These are phyloP conservation scores for Dryas iulia DNA, from an alignment of 1,140 invertebrate species.

Conservation along the genomic window DNA sequence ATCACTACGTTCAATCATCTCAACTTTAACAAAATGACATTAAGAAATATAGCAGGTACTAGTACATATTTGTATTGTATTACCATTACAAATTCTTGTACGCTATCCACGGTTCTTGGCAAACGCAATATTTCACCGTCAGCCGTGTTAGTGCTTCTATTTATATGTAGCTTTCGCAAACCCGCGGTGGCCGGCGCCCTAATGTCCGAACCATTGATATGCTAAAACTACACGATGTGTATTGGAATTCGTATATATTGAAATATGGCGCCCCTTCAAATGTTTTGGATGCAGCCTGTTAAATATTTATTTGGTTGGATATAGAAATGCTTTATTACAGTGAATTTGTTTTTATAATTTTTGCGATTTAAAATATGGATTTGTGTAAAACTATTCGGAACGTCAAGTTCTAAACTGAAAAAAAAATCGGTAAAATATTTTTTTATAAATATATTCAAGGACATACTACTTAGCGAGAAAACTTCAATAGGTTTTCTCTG, in stretches of 20 bases:
- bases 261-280: not conserved
- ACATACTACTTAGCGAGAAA: too few species aligned
- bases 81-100: conserved; percentile 1
- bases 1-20: too few species aligned
- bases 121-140: conserved; percentile 36
- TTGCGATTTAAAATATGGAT: too few species aligned
- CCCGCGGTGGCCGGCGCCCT: not conserved
- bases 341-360: too few species aligned
- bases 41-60: not conserved
- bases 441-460: too few species aligned
- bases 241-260: not conserved
- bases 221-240: not conserved
- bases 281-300: not conserved
- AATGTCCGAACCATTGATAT: conserved; percentile 4
- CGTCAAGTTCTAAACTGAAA: too few species aligned
- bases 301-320: too few species aligned
- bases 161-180: conserved; percentile 29
- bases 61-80: not conserved
- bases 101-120: conserved; percentile 31
- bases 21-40: not conserved
- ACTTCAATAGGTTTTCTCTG: too few species aligned
- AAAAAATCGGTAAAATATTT: too few species aligned
- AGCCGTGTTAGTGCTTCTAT: conserved; percentile 39
- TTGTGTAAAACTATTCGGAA: too few species aligned
- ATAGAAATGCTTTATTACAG: too few species aligned